phyloP scores from a whole-genome alignment of 2,888 invertebrate species.

The Limnephilus marmoratus region DNA sequence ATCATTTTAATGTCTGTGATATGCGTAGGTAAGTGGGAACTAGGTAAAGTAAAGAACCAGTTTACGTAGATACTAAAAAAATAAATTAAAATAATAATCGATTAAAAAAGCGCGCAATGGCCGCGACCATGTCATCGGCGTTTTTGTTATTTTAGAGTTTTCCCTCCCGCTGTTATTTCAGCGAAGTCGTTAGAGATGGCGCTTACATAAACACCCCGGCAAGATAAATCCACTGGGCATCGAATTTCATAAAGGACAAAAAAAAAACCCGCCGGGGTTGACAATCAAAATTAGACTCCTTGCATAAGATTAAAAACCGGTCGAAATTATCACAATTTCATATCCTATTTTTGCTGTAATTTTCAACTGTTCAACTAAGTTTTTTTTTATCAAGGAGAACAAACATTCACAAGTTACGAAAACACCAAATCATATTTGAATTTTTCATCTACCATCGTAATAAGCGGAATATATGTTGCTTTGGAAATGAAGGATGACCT shows the following conservation, averaged over 20 bases:
- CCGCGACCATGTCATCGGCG: conserved; percentile 56
- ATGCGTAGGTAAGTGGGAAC: neutral
- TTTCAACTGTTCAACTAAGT: too few species aligned
- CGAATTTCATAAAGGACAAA: conserved; percentile 14
- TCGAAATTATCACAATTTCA: too few species aligned
- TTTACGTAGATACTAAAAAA: neutral
- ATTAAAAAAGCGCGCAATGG: neutral
- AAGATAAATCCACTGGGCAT: conserved; percentile 47
- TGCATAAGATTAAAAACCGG: neutral
- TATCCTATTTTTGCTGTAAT: too few species aligned
- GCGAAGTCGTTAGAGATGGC: conserved; percentile 61
- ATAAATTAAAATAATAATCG: neutral
- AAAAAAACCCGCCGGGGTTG: neutral
- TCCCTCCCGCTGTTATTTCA: conserved; percentile 62
- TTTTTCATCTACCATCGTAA: too few species aligned
- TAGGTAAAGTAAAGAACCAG: neutral
- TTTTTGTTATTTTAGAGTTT: conserved; percentile 65
- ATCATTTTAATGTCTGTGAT: neutral
- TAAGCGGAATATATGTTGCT: too few species aligned
- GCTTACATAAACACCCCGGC: conserved; percentile 57
- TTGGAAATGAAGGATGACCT: too few species aligned
- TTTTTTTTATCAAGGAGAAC: too few species aligned
- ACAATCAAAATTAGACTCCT: neutral
- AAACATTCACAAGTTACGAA: too few species aligned
- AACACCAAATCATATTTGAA: too few species aligned